These are phyloP conservation scores for Caenorhabditis latens DNA, from an alignment of 1,140 invertebrate species.

Conservation along the genomic window DNA sequence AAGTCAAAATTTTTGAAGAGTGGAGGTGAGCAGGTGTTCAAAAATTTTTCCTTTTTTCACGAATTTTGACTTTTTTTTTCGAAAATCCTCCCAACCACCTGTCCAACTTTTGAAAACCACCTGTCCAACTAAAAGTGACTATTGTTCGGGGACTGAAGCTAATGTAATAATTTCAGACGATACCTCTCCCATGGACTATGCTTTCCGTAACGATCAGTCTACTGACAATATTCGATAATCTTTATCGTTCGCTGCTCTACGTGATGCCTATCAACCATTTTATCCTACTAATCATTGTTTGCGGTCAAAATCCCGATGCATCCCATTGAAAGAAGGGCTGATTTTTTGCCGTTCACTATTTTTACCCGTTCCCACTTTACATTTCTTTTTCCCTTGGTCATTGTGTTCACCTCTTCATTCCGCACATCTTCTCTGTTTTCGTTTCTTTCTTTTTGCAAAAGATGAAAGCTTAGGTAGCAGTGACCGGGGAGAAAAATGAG, in stretches of 20 bases:
- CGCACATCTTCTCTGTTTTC: background rate
- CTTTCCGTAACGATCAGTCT: background rate
- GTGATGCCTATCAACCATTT: background rate
- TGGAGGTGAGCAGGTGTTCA: no score
- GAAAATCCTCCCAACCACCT: no score
- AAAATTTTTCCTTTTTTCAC: no score
- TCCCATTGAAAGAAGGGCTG: background rate
- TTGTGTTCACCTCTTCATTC: background rate
- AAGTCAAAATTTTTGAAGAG: no score
- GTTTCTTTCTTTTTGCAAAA: background rate
- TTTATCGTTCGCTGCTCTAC: background rate
- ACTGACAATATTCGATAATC: background rate
- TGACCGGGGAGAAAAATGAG: background rate
- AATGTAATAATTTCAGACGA: background rate
- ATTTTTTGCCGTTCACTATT: background rate
- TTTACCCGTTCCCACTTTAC: background rate
- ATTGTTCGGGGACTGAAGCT: no score
- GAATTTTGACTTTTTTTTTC: no score
- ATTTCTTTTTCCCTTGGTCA: background rate
- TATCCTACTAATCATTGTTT: conserved; percentile 34
- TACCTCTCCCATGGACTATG: conserved; percentile 1
- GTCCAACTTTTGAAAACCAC: no score
- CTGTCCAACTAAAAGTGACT: no score
- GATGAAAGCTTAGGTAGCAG: background rate
- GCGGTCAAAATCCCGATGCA: background rate